Percentiles rank a stretch among this genome's conserved stretches.
These are phyloP conservation scores for Tinea semifulvella DNA, from an alignment of 2,888 invertebrate genomes.

Conservation along the genomic window DNA sequence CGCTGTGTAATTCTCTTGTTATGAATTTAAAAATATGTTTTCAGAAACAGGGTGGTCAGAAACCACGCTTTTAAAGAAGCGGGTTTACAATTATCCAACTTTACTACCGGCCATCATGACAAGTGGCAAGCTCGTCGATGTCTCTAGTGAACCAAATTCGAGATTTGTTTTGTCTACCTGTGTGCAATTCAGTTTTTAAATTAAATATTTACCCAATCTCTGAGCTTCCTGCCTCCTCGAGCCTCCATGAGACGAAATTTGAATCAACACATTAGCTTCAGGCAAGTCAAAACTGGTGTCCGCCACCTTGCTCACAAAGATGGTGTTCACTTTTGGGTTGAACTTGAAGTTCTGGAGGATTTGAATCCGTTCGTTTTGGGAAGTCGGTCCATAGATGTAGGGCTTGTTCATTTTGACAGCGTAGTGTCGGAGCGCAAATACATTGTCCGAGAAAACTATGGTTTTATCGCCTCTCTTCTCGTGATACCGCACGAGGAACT, in stretches of 20 bases:
- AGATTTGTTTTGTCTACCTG: too few species aligned
- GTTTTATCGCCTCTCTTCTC: constrained; percentile 98
- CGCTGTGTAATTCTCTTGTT: too few species aligned
- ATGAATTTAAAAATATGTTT: too few species aligned
- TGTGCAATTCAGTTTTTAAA: too few species aligned
- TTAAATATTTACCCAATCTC: constrained; percentile 79
- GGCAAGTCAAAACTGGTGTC: constrained; percentile 99
- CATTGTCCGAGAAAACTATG: constrained; percentile 99
- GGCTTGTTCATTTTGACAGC: constrained; percentile 98
- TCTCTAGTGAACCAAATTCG: too few species aligned
- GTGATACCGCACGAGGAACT: constrained; percentile 91
- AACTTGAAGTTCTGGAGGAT: constrained; percentile 99
- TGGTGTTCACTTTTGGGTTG: constrained; percentile 98
- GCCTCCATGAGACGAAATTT: constrained; percentile 99
- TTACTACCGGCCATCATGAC: too few species aligned
- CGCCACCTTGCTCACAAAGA: constrained; percentile 99
- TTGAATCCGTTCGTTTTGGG: constrained; percentile 94
- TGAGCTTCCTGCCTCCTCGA: constrained; percentile 98
- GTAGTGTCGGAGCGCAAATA: constrained; percentile 97
- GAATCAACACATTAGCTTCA: constrained; percentile 98
- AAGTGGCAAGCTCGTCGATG: too few species aligned
- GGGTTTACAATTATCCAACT: too few species aligned
- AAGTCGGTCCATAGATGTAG: constrained; percentile 98
- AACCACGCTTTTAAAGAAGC: too few species aligned
- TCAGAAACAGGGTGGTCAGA: too few species aligned